Conservation (phyloP, 2,888 invertebrate genomes). For the Leptogaster cylindrica region DNA sequence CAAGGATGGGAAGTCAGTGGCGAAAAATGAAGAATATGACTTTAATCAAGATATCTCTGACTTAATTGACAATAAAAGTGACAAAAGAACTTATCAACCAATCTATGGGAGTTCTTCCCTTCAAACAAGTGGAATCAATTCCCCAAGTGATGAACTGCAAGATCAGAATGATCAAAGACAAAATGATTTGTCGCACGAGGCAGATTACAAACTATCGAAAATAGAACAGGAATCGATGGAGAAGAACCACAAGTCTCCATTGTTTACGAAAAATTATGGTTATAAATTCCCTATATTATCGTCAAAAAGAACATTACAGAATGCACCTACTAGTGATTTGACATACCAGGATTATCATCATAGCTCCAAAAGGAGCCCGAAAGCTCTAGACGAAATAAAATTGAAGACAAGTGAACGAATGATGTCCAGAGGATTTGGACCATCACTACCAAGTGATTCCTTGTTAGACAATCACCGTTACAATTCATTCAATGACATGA, state of each 20-base stretch:
- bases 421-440: conserved; percentile 55
- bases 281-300: conserved; percentile 18
- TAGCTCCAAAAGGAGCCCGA: conserved; percentile 46
- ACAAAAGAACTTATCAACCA: background rate
- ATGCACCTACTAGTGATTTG: background rate
- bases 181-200: conserved; percentile 59
- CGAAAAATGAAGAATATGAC: background rate
- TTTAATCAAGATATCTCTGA: background rate
- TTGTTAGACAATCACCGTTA: background rate
- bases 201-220: conserved; percentile 61
- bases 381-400: conserved; percentile 57
- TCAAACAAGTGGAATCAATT: background rate
- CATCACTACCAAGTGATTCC: conserved; percentile 56
- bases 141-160: conserved; percentile 41
- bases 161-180: conserved; percentile 51
- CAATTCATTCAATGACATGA: background rate
- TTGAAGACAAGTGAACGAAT: conserved; percentile 57
- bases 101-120: background rate
- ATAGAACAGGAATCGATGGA: conserved; percentile 56
- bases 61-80: background rate
- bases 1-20: background rate
- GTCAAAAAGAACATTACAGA: background rate
- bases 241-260: background rate
- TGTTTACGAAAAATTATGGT: conserved; percentile 20
- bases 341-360: conserved; percentile 49